Base-by-base conservation (phyloP, 2,888 invertebrate species). In the Ligdia adustata region DNA sequence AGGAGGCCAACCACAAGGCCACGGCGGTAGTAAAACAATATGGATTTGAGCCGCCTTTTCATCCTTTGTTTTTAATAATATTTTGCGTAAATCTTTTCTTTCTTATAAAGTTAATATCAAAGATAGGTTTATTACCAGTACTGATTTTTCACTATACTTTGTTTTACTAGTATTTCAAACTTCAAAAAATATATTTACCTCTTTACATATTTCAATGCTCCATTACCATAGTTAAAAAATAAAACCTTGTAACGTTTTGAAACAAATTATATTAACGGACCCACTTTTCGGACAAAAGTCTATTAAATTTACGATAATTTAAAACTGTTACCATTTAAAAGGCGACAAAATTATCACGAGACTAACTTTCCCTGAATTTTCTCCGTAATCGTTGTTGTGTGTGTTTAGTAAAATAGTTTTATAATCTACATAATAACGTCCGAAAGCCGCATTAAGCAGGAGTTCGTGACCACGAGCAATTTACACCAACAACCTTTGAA, bases 341-440 rank as follows among this genome's bases (percentile, higher is more conserved):
- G 18, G 31, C 31, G 16, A 24, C 4, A 15, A 20, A 35, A 9
- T 13, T 28, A 31, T 42, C 20, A n/a, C 24, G 13, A 47, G 13
- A 14, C 20, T 7, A 26, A 40, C 20, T 24, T 38, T 11, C 20
- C 12, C 15, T 40, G 41, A 28, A 28, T 37, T 28, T 31, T 24
- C 37, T 16, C 14, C 31, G 4, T 34, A 35, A 39, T 52, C 11
- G 29, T n/a, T 4, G 7, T 43, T 41, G 40, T 41, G 32, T 38
- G 32, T 46, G 44, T 38, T 22, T 14, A 22, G n/a, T 33, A 42
- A 51, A 16, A 42, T 42, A 39, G 16, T 49, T 34, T 43, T 41
- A 44, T 44, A 14, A 29, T 14, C 20, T 16, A 7, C 13, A 18
- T 35, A 40, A 37, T 37, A 20, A 24, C 5, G 15, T 15, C 16